A percentile compares a stretch with the other conserved stretches of the same genome.
Evolutionary conservation across 2,113 vertebrate genomes (phyloP).

Genomic region (Mola mola): DNA sequence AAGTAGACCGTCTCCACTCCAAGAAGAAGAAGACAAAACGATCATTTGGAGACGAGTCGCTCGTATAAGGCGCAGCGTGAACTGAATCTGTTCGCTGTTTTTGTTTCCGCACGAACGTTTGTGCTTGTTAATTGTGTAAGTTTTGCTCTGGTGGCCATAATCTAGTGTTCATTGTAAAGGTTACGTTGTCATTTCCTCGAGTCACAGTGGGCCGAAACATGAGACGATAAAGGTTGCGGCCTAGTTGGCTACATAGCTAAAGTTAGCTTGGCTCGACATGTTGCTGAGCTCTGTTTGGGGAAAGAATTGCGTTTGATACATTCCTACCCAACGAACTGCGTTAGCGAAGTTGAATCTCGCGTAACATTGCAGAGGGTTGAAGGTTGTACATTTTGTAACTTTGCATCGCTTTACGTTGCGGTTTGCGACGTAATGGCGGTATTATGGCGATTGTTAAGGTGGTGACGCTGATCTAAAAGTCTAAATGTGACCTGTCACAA

Average conservation of each 20-base stretch:
- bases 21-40: not conserved
- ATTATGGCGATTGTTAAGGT: too few relatives aligned
- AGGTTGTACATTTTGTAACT: too few relatives aligned
- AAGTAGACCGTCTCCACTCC: not conserved
- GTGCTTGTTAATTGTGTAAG: constrained; percentile 62
- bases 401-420: too few relatives aligned
- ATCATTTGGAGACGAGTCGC: not conserved
- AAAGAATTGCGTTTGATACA: fast-evolving
- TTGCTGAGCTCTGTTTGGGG: not conserved
- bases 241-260: constrained; percentile 10
- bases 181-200: fast-evolving
- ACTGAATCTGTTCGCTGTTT: not conserved
- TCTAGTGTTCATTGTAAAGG: not conserved
- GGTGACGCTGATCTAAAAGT: too few relatives aligned
- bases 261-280: not conserved
- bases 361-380: too few relatives aligned
- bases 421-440: too few relatives aligned
- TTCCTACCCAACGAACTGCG: too few relatives aligned
- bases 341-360: too few relatives aligned
- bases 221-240: constrained; percentile 12
- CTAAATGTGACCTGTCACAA: too few relatives aligned
- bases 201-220: not conserved
- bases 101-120: not conserved
- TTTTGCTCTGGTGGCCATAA: not conserved
- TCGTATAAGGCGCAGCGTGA: not conserved